Evolutionary conservation across 1,140 invertebrate species (phyloP).

Genomic region (Drosophila auraria): DNA sequence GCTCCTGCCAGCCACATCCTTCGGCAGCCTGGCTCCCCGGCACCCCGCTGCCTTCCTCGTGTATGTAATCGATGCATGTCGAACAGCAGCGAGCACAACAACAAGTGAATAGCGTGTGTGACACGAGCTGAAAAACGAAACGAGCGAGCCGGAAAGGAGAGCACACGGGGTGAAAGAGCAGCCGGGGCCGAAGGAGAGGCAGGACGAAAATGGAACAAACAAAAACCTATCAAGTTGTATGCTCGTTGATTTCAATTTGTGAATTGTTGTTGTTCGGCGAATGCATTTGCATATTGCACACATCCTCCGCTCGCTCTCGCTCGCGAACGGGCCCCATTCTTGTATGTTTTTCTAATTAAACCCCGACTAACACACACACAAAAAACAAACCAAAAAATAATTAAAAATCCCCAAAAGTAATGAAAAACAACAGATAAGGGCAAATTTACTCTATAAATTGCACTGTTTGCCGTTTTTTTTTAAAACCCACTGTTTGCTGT

Average conservation of each 20-base stretch:
- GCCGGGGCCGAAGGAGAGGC: neutral
- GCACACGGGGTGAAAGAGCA: constrained; percentile 1
- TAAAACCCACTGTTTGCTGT: constrained; percentile 13
- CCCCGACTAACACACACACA: constrained; percentile 28
- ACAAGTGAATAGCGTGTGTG: constrained; percentile 65
- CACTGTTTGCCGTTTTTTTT: constrained; percentile 27
- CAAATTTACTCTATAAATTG: constrained; percentile 56
- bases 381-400: constrained; percentile 8
- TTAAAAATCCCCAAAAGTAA: constrained; percentile 43
- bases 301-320: constrained; percentile 41
- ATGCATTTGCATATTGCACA: constrained; percentile 81
- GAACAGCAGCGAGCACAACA: constrained; percentile 69
- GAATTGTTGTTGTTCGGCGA: constrained; percentile 60
- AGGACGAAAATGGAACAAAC: constrained; percentile 52
- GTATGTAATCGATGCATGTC: constrained; percentile 83
- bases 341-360: constrained; percentile 75
- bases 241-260: constrained; percentile 83
- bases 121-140: constrained; percentile 70
- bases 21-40: neutral
- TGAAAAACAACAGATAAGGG: constrained; percentile 42
- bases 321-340: constrained; percentile 16
- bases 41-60: constrained; percentile 22
- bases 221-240: constrained; percentile 79
- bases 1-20: neutral
- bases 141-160: constrained; percentile 48